Base-by-base conservation (phyloP, 1,140 invertebrate genomes). In the Cataglyphis hispanica region DNA sequence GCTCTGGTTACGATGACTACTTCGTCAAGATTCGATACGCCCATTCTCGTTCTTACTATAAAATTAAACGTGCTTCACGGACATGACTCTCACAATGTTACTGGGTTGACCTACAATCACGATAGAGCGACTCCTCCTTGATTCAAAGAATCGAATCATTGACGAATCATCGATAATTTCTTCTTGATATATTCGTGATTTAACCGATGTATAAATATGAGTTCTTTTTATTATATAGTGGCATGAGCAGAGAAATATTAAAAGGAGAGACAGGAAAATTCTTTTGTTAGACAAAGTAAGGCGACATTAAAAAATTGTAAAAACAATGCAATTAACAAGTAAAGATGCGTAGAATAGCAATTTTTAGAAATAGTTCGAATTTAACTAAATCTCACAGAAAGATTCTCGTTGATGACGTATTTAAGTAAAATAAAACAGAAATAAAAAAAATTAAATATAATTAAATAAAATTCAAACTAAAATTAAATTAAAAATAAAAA, bases 111-210 rank as follows among this genome's bases (percentile, higher is more conserved):
- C 63, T 67, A 22, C 64, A n/a, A 19, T 83, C 85, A 27, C 64
- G 70, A 74, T 58, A 50, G 74, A 77, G 25, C 34, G 37, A 77
- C 67, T 27, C 25, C 72, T 60, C 8, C 61, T 50, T 58, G 25
- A 22, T 37, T 1, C 19, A 34, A 53, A 60, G 76, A 66, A 84
- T 63, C 81, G 74, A 88, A 75, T 89, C 87, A 88, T 86, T 63
- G 46, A n/a, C 76, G 87, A 70, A 61, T 88, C 84, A 89, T 88
- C 87, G 87, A 89, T 89, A 81, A 88, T 77, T 84, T 76, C 77
- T 63, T 74, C 81, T 75, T 13, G 56, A 53, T 61, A 37, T 66
- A 53, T 64, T 25, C 25, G 11, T 53, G 50, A 46, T 67, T 87
- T 56, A 70, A 75, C n/a, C n/a, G 22, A 40, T 8, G 10, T 43